Percentiles rank a stretch among this genome's conserved stretches.
Conservation (phyloP, 2,113 vertebrate species). For the Panurus biarmicus region DNA sequence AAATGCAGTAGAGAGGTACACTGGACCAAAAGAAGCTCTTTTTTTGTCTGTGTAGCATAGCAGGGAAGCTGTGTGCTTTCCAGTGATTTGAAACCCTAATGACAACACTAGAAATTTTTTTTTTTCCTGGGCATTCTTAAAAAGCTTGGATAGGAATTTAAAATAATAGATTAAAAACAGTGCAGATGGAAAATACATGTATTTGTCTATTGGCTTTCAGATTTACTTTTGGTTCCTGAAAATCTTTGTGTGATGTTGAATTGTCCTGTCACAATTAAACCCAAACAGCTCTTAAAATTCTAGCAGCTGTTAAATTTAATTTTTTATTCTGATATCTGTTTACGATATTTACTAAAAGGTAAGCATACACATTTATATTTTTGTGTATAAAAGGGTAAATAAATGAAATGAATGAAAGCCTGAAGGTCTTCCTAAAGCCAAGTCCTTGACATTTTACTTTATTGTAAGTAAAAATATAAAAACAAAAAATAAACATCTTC, state of each 20-base stretch:
- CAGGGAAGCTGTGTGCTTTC: background rate
- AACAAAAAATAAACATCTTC: background rate
- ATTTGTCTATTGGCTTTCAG: background rate
- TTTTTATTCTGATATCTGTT: background rate
- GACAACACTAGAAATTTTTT: background rate
- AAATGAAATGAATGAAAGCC: too few relatives aligned
- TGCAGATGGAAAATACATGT: slow-evolving; percentile 9
- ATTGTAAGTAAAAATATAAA: background rate
- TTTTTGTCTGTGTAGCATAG: background rate
- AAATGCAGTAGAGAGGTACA: background rate
- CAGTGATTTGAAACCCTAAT: background rate
- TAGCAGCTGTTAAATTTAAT: background rate
- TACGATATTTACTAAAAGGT: background rate
- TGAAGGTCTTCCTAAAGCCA: background rate
- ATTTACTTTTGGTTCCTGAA: slow-evolving; percentile 29
- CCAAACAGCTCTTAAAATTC: background rate
- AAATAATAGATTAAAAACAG: slow-evolving; percentile 12
- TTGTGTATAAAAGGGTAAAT: background rate
- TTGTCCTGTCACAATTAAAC: background rate
- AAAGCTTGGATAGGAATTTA: background rate
- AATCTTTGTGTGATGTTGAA: background rate
- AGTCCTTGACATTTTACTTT: background rate
- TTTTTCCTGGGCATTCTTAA: background rate
- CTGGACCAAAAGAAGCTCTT: background rate
- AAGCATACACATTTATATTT: background rate